Evolutionary conservation across 2,888 invertebrate genomes (phyloP), one percentile per base, ranked within the genome.

Genomic region (Agrotis puta): DNA sequence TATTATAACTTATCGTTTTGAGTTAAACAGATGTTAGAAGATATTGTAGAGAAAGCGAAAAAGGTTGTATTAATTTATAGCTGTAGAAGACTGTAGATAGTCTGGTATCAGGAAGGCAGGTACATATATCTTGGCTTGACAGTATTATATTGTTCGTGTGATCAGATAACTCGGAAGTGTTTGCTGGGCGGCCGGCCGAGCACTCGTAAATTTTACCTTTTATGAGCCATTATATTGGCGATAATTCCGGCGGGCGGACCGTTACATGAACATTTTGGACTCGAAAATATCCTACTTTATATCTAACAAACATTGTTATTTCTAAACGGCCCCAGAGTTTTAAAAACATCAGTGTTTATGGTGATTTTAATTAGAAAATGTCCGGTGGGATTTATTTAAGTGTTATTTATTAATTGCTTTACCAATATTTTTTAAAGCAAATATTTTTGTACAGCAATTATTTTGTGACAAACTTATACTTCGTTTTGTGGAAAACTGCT

Each of bases 171-270:
- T 90, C 81, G 88, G 87, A 88, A 89, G 88, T 88, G 85, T 85
- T 87, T 82, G 83, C 83, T 63, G 76, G 83, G 80, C 83, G 86
- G 84, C 86, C 88, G 82, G 86, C 88, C 85, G 88, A 85, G 87
- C 88, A 89, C 87, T 91, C 92, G 89, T 94, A 94, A 94, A 94
- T 93, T 93, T 87, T 80, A 90, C 88, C 91, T 91, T 94, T 94
- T 94, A 94, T 93, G 92, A 92, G 85, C 93, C 93, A 92, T 94
- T 93, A 94, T 92, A 92, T 89, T 89, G 89, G 87, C 90, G 90
- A 92, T 92, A 92, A 93, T 91, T 92, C 89, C 85, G 63, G 63
- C 75, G 64, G 53, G 84, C 87, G 81, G 83, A 83, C 87, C 87
- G 88, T 87, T 87, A 85, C 85, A 89, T 85, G 89, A 85, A 88